These are phyloP conservation scores for Trialeurodes vaporariorum DNA, from an alignment of 1,140 invertebrate species.

Conservation along the genomic window DNA sequence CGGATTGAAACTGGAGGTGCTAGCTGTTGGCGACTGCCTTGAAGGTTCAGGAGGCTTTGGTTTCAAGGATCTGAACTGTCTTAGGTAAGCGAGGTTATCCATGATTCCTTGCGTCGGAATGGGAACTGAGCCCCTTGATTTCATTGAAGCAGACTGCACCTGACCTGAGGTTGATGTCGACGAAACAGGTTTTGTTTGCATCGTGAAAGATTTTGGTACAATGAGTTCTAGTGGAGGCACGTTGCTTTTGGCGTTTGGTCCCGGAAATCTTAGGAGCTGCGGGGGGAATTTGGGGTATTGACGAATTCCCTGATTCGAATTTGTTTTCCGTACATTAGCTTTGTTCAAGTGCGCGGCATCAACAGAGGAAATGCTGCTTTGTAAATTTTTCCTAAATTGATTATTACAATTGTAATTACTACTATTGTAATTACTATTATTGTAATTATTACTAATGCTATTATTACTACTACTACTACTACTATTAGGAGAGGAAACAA, in stretches of 20 bases:
- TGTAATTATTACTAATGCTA: too few relatives aligned
- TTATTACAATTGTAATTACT: too few relatives aligned
- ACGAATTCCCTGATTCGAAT: too few relatives aligned
- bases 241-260: background rate
- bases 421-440: too few relatives aligned
- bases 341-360: too few relatives aligned
- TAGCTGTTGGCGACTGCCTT: conserved; percentile 16
- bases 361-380: too few relatives aligned
- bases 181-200: background rate
- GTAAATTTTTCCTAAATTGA: too few relatives aligned
- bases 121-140: background rate
- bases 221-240: background rate
- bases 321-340: too few relatives aligned
- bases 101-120: background rate
- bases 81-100: background rate
- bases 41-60: background rate
- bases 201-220: background rate
- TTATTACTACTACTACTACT: too few relatives aligned
- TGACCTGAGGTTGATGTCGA: background rate
- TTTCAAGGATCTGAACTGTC: background rate
- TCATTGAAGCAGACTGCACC: too few relatives aligned
- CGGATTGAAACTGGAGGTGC: conserved; percentile 28
- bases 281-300: background rate
- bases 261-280: background rate
- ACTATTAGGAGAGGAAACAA: background rate